Conservation (phyloP, 2,113 vertebrate species). For the Salvator merianae region DNA sequence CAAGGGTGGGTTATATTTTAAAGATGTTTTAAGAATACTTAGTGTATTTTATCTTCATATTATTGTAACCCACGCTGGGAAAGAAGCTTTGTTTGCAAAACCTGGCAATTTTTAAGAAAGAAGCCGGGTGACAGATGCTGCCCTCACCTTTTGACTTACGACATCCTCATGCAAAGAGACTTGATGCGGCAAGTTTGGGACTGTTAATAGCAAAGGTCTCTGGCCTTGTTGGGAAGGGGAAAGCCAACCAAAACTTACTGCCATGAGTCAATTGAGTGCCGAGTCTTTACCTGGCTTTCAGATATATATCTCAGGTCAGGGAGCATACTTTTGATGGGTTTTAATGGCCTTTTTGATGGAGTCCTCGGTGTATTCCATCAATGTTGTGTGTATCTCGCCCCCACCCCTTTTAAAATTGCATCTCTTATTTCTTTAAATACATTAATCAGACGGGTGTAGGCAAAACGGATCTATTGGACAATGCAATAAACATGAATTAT, state of each 20-base stretch:
- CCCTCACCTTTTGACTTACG: not conserved
- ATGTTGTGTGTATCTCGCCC: constrained; percentile 52
- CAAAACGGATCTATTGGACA: constrained; percentile 88
- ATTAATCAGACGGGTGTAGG: constrained; percentile 85
- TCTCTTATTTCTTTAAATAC: constrained; percentile 88
- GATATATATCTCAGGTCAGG: constrained; percentile 84
- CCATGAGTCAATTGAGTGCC: constrained; percentile 57
- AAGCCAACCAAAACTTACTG: constrained; percentile 51
- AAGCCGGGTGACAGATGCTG: too few species aligned
- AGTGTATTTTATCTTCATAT: too few species aligned
- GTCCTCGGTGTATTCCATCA: constrained; percentile 82
- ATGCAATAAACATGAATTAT: constrained; percentile 99
- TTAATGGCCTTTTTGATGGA: constrained; percentile 84
- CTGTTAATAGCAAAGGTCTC: constrained; percentile 5
- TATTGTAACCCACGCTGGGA: too few species aligned
- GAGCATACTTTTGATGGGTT: constrained; percentile 83
- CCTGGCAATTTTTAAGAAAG: too few species aligned
- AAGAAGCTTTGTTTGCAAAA: too few species aligned
- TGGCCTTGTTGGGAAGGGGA: constrained; percentile 30
- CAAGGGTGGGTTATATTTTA: too few species aligned
- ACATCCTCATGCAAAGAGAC: not conserved
- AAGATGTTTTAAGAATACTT: too few species aligned
- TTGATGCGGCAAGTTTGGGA: constrained; percentile 5
- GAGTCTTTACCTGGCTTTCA: constrained; percentile 74
- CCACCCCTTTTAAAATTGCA: constrained; percentile 76